Conservation (phyloP, 2,113 vertebrate species). For the Neotoma lepida region DNA sequence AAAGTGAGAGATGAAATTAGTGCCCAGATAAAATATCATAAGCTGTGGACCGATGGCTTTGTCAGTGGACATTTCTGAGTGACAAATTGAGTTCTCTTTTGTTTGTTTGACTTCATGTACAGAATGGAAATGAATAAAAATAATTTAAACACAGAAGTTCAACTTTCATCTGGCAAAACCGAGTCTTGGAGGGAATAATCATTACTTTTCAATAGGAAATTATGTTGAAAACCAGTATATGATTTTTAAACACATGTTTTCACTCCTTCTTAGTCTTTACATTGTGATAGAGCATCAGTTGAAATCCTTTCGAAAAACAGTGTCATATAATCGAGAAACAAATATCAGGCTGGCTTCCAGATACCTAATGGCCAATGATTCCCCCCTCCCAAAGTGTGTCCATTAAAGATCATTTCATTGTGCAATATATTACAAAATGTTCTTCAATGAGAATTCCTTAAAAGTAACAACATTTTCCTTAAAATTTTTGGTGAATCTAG, state of each 20-base stretch:
- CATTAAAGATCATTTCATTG: background rate
- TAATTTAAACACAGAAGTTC: conserved; percentile 52
- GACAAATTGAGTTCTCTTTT: background rate
- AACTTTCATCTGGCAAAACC: background rate
- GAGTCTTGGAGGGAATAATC: background rate
- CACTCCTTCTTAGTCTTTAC: conserved; percentile 45
- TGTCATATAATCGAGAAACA: background rate
- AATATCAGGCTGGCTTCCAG: conserved; percentile 28
- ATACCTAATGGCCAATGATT: background rate
- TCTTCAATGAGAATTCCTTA: background rate
- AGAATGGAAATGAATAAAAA: conserved; percentile 59
- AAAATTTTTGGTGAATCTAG: background rate
- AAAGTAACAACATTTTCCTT: background rate
- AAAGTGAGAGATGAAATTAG: conserved; percentile 79
- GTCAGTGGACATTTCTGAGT: conserved; percentile 42
- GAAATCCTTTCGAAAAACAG: conserved; percentile 17
- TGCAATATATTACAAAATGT: background rate
- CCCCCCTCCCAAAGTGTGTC: background rate
- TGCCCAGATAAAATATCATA: conserved; percentile 74
- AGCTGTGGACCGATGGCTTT: conserved; percentile 43
- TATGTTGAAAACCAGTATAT: conserved; percentile 44
- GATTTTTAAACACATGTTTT: conserved; percentile 12
- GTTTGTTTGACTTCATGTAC: conserved; percentile 51
- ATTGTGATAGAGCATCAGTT: conserved; percentile 28
- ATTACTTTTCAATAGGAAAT: conserved; percentile 22